Conservation (phyloP, 2,888 invertebrate genomes). For the Polyommatus icarus region DNA sequence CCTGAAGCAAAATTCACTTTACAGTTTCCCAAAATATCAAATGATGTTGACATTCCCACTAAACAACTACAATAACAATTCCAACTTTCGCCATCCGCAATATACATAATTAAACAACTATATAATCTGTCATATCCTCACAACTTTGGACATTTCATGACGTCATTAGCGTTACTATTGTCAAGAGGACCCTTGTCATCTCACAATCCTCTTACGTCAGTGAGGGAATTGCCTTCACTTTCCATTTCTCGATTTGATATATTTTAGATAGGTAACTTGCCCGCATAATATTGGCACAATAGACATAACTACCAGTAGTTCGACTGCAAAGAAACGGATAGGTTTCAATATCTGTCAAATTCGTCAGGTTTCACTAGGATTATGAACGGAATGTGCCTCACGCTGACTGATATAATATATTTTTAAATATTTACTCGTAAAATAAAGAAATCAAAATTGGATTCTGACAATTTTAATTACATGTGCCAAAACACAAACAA, state of each 20-base stretch:
- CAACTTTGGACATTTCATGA: constrained; percentile 48
- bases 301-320: too few relatives aligned
- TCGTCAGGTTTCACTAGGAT: too few relatives aligned
- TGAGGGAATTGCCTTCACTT: constrained; percentile 49
- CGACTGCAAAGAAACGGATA: too few relatives aligned
- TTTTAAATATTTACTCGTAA: too few relatives aligned
- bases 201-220: constrained; percentile 62
- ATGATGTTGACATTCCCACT: not conserved
- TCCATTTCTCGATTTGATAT: constrained; percentile 34
- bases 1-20: not conserved
- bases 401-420: too few relatives aligned
- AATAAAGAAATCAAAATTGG: too few relatives aligned
- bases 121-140: constrained; percentile 27
- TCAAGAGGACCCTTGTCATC: constrained; percentile 64
- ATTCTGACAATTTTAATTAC: too few relatives aligned
- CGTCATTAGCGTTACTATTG: constrained; percentile 52
- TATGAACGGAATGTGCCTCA: too few relatives aligned
- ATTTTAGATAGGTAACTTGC: not conserved
- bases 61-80: constrained; percentile 9
- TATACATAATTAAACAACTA: constrained; percentile 27
- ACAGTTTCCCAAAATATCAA: not conserved
- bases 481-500: too few relatives aligned
- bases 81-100: not conserved
- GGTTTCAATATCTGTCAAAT: too few relatives aligned
- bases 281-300: constrained; percentile 6